Base-by-base conservation (phyloP, 1,140 invertebrate species). In the Atta cephalotes region DNA sequence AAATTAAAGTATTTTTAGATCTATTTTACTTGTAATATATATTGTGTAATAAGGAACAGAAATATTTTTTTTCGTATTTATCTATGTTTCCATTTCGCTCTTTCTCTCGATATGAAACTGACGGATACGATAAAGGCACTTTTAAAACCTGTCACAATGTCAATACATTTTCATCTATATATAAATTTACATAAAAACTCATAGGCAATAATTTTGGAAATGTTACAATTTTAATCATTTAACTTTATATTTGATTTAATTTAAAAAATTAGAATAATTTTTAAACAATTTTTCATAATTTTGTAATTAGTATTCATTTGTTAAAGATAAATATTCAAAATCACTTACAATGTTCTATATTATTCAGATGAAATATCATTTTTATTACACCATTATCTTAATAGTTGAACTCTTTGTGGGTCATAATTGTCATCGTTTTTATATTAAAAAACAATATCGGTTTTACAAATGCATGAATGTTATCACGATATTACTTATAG, bases 71-170 rank as follows among this genome's bases (percentile, higher is more conserved):
- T 72, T 74, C 18, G 25, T 65, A 62, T 28, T 71, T 39, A 49
- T 63, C 87, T 58, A 71, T 3, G 28, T 25, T 66, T 18, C 53
- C 53, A 28, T 28, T 62, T 53, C 21, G 45, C n/a, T 88, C 14
- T 39, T 21, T 82, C 18, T 65, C 3, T 87, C 31, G 28, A 25
- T 68, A 60, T 71, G 62, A 87, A 70, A 87, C 63, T 85, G 71
- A 85, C 72, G 18, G 45, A 87, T 53, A 60, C 12, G 18, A 70
- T 88, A 81, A 90, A 90, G 89, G 89, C 90, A 90, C 90, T 91
- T 79, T 88, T 87, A 79, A 60, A 86, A 85, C 85, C 35, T 87
- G n/a, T 51, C 60, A 56, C 63, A 86, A 89, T 16, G 25, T 82
- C 14, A 62, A 39, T 74, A 28, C 58, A 62, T 74, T 71, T 71